A percentile compares a stretch with the other conserved stretches of the same genome.
These are phyloP conservation scores for Magallana angulata DNA, from an alignment of 1,140 invertebrate species.

Conservation along the genomic window DNA sequence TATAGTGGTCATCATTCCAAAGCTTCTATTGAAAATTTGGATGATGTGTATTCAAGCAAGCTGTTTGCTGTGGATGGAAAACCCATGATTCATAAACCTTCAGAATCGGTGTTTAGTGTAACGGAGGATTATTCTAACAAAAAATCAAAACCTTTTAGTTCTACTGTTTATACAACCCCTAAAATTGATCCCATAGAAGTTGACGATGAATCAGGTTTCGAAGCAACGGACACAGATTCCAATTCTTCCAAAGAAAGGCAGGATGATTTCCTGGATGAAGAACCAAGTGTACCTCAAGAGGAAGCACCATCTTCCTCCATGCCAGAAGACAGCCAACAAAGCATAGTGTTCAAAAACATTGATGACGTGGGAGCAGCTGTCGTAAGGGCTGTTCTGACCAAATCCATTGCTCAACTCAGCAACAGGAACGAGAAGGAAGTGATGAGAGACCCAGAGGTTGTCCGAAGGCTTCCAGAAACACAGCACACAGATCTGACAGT, in stretches of 20 bases:
- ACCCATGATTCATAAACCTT: slow-evolving; percentile 66
- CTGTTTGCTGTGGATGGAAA: slow-evolving; percentile 61
- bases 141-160: slow-evolving; percentile 56
- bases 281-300: slow-evolving; percentile 43
- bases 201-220: slow-evolving; percentile 57
- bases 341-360: slow-evolving; percentile 68
- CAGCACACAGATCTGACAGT: slow-evolving; percentile 51
- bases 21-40: slow-evolving; percentile 53
- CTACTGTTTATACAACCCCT: slow-evolving; percentile 60
- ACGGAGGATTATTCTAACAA: slow-evolving; percentile 52
- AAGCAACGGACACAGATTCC: slow-evolving; percentile 51
- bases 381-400: slow-evolving; percentile 72
- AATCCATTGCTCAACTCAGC: slow-evolving; percentile 58
- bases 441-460: slow-evolving; percentile 56
- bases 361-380: slow-evolving; percentile 73
- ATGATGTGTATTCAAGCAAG: slow-evolving; percentile 65
- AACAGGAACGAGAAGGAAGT: slow-evolving; percentile 59
- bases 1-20: slow-evolving; percentile 58
- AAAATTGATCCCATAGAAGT: slow-evolving; percentile 51
- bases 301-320: slow-evolving; percentile 44
- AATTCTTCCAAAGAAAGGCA: slow-evolving; percentile 61
- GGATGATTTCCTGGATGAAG: slow-evolving; percentile 43
- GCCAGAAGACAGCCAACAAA: slow-evolving; percentile 55
- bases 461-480: slow-evolving; percentile 44
- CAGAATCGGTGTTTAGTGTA: slow-evolving; percentile 69